Evolutionary conservation across 2,888 invertebrate species (phyloP).

Genomic region (Tenthredo mesomela): DNA sequence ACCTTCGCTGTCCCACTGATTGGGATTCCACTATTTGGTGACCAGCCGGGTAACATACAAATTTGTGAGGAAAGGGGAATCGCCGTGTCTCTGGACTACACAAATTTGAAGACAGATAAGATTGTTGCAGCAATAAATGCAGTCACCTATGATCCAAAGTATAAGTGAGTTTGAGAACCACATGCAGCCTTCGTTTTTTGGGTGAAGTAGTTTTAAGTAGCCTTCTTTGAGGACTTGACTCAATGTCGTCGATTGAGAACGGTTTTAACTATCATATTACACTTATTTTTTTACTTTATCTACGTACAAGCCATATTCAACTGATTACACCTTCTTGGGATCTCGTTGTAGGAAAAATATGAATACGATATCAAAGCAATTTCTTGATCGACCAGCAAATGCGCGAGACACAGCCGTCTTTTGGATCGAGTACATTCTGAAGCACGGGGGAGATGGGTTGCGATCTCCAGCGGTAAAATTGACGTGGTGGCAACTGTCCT

Average conservation of each 20-base stretch:
- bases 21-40: constrained; percentile 70
- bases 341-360: constrained; percentile 60
- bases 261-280: not conserved
- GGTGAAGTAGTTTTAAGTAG: constrained; percentile 40
- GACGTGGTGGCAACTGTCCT: constrained; percentile 67
- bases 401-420: constrained; percentile 64
- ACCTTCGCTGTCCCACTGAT: constrained; percentile 68
- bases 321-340: not conserved
- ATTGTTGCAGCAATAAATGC: constrained; percentile 62
- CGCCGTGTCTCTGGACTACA: constrained; percentile 58
- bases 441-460: constrained; percentile 65
- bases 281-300: not conserved
- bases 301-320: not conserved
- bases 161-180: constrained; percentile 38
- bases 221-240: not conserved
- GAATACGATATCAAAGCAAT: constrained; percentile 60
- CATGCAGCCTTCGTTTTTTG: not conserved
- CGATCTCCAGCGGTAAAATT: constrained; percentile 65
- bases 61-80: constrained; percentile 60
- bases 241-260: too few relatives aligned
- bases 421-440: constrained; percentile 70
- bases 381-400: constrained; percentile 68
- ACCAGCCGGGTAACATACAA: constrained; percentile 67
- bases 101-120: constrained; percentile 60
- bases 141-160: constrained; percentile 61